A percentile compares a stretch with the other conserved stretches of the same genome.
These are phyloP conservation scores for Rhea americana DNA, from an alignment of 2,113 vertebrate genomes.

Conservation along the genomic window DNA sequence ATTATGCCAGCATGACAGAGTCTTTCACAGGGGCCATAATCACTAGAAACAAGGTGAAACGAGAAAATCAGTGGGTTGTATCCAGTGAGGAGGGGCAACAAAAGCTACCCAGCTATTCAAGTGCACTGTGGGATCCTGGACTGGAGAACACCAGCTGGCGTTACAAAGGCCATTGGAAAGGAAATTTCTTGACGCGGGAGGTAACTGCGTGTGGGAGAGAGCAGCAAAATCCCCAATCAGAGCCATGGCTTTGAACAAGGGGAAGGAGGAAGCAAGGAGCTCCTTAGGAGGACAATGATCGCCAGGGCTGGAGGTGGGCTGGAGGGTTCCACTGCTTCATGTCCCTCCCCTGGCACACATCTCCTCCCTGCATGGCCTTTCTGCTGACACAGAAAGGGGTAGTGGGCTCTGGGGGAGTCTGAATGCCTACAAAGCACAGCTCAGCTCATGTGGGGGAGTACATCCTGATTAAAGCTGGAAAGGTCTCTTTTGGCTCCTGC, in stretches of 20 bases:
- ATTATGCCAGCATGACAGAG: neutral
- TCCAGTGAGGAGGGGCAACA: neutral
- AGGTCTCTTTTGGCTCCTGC: neutral
- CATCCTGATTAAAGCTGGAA: neutral
- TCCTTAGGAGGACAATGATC: neutral
- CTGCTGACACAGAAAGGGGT: slow-evolving; percentile 19
- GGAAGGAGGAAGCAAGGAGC: neutral
- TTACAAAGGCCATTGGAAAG: neutral
- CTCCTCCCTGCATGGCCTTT: neutral
- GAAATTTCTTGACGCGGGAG: neutral
- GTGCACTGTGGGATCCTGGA: neutral
- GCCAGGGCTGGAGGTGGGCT: neutral
- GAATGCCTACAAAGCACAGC: slow-evolving; percentile 22
- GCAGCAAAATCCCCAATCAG: neutral
- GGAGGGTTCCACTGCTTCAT: neutral
- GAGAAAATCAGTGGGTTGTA: neutral
- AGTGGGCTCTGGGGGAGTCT: neutral
- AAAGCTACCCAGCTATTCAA: neutral
- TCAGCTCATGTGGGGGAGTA: neutral
- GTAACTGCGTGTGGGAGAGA: neutral
- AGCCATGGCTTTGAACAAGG: neutral
- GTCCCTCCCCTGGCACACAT: neutral
- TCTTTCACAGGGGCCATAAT: neutral
- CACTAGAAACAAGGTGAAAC: neutral
- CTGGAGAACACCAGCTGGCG: neutral